phyloP scores from a whole-genome alignment of 2,888 invertebrate species.

The Zeuzera pyrina region DNA sequence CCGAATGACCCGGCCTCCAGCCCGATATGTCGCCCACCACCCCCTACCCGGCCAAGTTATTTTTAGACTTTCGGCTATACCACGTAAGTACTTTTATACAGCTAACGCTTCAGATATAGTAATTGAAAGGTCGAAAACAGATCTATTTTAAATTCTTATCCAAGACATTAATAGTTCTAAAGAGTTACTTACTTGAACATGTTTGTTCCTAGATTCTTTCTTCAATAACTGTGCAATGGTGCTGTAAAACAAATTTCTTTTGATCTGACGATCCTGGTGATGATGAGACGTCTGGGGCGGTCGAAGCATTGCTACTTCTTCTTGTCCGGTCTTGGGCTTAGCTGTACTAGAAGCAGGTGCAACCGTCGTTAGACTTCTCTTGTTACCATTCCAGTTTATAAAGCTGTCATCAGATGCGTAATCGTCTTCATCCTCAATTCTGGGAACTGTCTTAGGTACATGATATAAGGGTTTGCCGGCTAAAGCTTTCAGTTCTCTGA shows the following conservation, averaged over 20 bases:
- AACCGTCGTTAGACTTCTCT: slow-evolving; percentile 53
- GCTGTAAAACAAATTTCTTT: slow-evolving; percentile 52
- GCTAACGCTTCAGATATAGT: too few species aligned
- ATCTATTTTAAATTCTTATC: too few species aligned
- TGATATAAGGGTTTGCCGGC: slow-evolving; percentile 69
- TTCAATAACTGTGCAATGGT: slow-evolving; percentile 66
- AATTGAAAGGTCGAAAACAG: background rate
- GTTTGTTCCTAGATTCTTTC: slow-evolving; percentile 56
- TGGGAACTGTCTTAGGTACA: slow-evolving; percentile 57
- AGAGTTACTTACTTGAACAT: slow-evolving; percentile 69
- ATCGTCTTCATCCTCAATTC: slow-evolving; percentile 50
- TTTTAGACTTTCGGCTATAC: slow-evolving; percentile 58
- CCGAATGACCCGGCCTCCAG: slow-evolving; percentile 52
- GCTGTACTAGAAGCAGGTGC: slow-evolving; percentile 36
- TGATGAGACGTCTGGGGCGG: slow-evolving; percentile 68
- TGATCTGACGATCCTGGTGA: slow-evolving; percentile 31
- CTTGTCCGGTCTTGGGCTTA: slow-evolving; percentile 61
- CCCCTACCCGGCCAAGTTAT: slow-evolving; percentile 60
- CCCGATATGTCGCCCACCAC: slow-evolving; percentile 58
- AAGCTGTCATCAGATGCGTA: slow-evolving; percentile 64
- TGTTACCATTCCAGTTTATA: slow-evolving; percentile 67
- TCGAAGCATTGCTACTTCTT: slow-evolving; percentile 76
- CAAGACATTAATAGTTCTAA: slow-evolving; percentile 5
- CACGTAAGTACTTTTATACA: too few species aligned
- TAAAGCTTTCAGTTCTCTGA: slow-evolving; percentile 75